Evolutionary conservation across 2,113 vertebrate genomes (phyloP).

Genomic region (Odontesthes bonariensis): DNA sequence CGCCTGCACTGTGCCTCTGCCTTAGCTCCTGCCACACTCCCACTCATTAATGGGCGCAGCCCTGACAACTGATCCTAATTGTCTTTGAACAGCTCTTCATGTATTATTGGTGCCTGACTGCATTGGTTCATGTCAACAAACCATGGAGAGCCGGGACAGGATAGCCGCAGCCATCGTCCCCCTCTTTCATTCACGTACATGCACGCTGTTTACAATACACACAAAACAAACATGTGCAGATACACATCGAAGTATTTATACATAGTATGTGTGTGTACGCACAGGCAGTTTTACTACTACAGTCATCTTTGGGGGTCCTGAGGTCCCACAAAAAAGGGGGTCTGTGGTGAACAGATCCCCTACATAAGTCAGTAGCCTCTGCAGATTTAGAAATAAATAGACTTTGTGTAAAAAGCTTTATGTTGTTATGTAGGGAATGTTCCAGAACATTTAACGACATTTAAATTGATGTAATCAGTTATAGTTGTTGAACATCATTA

Average conservation of each 20-base stretch:
- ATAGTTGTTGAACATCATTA: conserved; percentile 35
- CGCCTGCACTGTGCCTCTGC: conserved; percentile 83
- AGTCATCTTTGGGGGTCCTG: background rate
- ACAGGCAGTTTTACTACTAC: conserved; percentile 18
- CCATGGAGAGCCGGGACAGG: conserved; percentile 79
- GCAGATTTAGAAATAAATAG: conserved; percentile 8
- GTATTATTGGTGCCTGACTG: conserved; percentile 98
- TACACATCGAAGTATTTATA: background rate
- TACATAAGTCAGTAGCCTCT: background rate
- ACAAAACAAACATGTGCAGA: background rate
- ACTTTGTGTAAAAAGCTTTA: background rate
- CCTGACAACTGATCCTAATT: conserved; percentile 99
- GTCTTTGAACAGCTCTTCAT: conserved; percentile 96
- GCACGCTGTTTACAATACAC: conserved; percentile 19
- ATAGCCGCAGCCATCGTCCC: conserved; percentile 73
- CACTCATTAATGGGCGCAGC: conserved; percentile 94
- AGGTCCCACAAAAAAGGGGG: conserved; percentile 2
- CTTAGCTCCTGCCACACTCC: conserved; percentile 89
- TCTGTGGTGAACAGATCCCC: conserved; percentile 53
- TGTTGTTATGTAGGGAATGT: background rate
- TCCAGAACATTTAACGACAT: conserved; percentile 24
- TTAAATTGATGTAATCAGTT: conserved; percentile 27
- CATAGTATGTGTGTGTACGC: background rate
- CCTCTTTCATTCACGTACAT: conserved; percentile 45
- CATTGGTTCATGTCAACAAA: conserved; percentile 94